Percentiles rank a stretch among this genome's conserved stretches.
Conservation (phyloP, 2,113 vertebrate genomes). For the Nycticorax nycticorax region DNA sequence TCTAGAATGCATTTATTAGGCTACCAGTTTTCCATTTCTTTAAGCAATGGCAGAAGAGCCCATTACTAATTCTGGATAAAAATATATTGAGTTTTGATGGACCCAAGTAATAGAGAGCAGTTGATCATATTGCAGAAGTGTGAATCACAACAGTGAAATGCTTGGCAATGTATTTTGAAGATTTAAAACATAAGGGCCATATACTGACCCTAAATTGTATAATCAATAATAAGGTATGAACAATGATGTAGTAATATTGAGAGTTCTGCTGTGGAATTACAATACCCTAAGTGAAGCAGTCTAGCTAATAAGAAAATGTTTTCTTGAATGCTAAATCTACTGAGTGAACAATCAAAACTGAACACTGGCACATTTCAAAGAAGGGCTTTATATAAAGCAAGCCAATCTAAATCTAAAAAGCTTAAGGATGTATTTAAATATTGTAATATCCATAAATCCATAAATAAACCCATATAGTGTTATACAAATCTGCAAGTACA, state of each 20-base stretch:
- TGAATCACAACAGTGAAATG: not conserved
- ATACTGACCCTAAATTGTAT: not conserved
- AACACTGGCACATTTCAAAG: not conserved
- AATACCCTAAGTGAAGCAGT: not conserved
- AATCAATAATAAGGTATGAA: constrained; percentile 2
- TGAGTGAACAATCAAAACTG: not conserved
- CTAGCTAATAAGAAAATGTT: not conserved
- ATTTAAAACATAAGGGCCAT: not conserved
- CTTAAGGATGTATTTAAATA: not conserved
- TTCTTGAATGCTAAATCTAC: not conserved
- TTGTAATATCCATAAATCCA: not conserved
- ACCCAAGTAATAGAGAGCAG: not conserved
- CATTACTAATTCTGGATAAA: not conserved
- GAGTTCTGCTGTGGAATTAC: not conserved
- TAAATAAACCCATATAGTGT: not conserved
- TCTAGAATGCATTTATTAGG: not conserved
- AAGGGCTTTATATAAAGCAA: not conserved
- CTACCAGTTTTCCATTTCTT: not conserved
- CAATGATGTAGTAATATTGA: not conserved
- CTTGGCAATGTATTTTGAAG: not conserved
- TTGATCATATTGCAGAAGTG: not conserved
- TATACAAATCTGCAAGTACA: not conserved
- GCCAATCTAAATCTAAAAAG: not conserved
- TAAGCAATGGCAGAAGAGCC: not conserved
- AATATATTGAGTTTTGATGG: not conserved